Base-by-base conservation (phyloP, 2,797 vertebrate species). In the Sebastes oblongus region DNA sequence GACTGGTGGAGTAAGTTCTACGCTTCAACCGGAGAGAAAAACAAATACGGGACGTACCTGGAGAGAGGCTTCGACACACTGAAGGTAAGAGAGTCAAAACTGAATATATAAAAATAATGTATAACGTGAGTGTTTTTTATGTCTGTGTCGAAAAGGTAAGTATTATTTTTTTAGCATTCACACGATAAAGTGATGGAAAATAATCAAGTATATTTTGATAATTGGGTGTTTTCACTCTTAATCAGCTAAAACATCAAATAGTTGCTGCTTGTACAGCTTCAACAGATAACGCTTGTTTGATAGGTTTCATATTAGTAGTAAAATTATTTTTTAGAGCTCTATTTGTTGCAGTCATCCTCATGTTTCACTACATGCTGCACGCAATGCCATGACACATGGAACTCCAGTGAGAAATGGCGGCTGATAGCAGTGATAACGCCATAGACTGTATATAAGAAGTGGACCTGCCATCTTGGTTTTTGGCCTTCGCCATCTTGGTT, bases 1-100 rank as follows among this genome's bases (percentile, higher is more conserved):
- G 98, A 99, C 86, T 99, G 98, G 98, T 99, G 98, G 98, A 98
- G 98, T 90, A 99, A 99, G 84, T 98, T 98, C 80, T 99, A 97
- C 0, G 97, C 98, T 7, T 98, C 98, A 0, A 94, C 80, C 0
- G 98, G 98, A 74, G 97, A 98, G 82, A 97, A 91, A 6, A 96
- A 96, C 65, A 99, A 97, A 79, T 99, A 96, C 13, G 97, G 97
- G 12, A 92, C 91, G 27, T 99, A 99, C 75, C 73, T 99, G 89
- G 97, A 98, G 75, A 97, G 94, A 90, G 97, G 97, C 77, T 95
- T 97, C 1, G 98, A 99, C 90, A 99, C 94, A 0, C 86, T 99
- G 56, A 94, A 97, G 98, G 98, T 99, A 84, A 54, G 20, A 20
- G 20, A 50, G 46, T 50, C 46, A 50, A 50, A 18, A 0, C 2